Base-by-base conservation (phyloP, 35 echinoderm and acorn worm genomes). In the Eucidaris tribuloides region DNA sequence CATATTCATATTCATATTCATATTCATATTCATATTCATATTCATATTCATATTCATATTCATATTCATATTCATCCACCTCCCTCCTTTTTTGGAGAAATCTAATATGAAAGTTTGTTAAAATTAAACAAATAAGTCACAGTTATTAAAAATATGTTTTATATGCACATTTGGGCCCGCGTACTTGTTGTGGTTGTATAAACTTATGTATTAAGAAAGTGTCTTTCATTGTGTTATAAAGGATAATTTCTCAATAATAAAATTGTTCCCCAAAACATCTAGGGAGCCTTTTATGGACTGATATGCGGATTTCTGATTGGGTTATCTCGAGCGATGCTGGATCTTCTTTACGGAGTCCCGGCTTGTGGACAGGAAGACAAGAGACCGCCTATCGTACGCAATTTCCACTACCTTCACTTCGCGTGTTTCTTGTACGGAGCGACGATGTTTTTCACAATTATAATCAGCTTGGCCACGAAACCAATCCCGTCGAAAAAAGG, bases 201-300 rank as follows among this genome's bases (percentile, higher is more conserved):
- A n/a, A n/a, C n/a, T n/a, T n/a, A n/a, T n/a, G n/a, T n/a, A n/a
- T n/a, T n/a, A n/a, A n/a, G n/a, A n/a, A n/a, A 2, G 56, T 11
- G 13, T 2, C 38, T 62, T 81, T 28, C 32, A 23, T 89, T 24
- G 59, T 39, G 6, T 27, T 20, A 19, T 42, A n/a, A n/a, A n/a
- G n/a, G n/a, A n/a, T n/a, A n/a, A n/a, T n/a, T n/a, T n/a, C n/a
- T n/a, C n/a, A n/a, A n/a, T n/a, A n/a, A n/a, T n/a, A n/a, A n/a
- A n/a, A n/a, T n/a, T n/a, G n/a, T n/a, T n/a, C n/a, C n/a, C n/a
- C n/a, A n/a, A n/a, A n/a, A n/a, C n/a, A n/a, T 43, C 49, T 62
- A 97, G 94, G 94, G 89, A 49, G 94, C 89, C 7, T 97, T 97
- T 62, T 97, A 80, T 56, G 94, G 94, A n/a, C 45, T 97, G 24